phyloP scores from a whole-genome alignment of 2,797 vertebrate species.

The Coccyzus lansbergi region DNA sequence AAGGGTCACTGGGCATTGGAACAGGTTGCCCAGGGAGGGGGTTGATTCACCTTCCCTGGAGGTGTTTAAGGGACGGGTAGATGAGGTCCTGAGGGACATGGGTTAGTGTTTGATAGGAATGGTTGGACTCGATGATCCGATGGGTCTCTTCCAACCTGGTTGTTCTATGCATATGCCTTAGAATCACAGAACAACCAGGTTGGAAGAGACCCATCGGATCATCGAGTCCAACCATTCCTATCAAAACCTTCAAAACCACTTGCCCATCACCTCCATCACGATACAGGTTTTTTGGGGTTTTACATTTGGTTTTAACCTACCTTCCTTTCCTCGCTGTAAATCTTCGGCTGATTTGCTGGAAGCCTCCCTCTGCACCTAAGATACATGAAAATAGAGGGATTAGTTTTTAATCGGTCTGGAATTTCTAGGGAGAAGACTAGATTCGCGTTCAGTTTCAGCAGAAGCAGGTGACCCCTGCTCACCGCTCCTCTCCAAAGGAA shows the following conservation, averaged over 20 bases:
- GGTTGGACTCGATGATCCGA: too few relatives aligned
- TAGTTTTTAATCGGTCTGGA: not conserved
- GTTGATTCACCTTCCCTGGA: too few relatives aligned
- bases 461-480: not conserved
- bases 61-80: too few relatives aligned
- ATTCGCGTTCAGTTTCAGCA: not conserved
- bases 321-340: not conserved
- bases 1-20: too few relatives aligned
- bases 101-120: too few relatives aligned
- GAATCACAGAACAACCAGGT: too few relatives aligned
- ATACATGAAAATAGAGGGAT: not conserved
- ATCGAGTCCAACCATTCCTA: too few relatives aligned
- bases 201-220: too few relatives aligned
- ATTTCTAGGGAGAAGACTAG: not conserved
- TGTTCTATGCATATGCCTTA: too few relatives aligned
- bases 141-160: too few relatives aligned
- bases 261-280: not conserved
- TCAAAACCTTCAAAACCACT: not conserved
- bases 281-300: fast-evolving
- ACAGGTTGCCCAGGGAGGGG: too few relatives aligned
- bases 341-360: not conserved
- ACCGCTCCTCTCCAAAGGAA: not conserved
- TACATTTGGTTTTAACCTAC: not conserved
- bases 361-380: not conserved
- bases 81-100: too few relatives aligned